These are phyloP conservation scores for Chaetophractus vellerosus DNA, from an alignment of 2,797 vertebrate genomes.

Conservation along the genomic window DNA sequence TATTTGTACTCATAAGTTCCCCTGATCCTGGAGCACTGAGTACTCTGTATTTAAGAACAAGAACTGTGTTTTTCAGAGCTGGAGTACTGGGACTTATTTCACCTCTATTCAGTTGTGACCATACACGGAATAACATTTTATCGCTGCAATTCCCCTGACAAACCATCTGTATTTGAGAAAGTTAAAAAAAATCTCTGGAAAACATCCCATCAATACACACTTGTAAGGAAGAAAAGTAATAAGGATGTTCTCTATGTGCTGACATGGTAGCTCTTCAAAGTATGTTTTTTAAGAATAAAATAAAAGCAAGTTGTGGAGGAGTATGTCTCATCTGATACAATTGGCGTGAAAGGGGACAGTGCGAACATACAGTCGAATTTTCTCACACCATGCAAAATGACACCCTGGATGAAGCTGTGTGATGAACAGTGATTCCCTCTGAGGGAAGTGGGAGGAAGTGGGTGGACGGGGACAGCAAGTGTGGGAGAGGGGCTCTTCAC, in stretches of 20 bases:
- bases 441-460: not conserved
- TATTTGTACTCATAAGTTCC: not conserved
- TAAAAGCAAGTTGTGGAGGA: not conserved
- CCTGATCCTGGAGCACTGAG: not conserved
- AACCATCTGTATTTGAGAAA: not conserved
- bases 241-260: not conserved
- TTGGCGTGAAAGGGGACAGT: not conserved
- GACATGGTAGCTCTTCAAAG: not conserved
- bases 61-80: not conserved
- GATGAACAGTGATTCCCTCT: not conserved
- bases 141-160: not conserved
- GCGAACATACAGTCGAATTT: not conserved
- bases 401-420: not conserved
- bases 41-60: not conserved
- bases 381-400: not conserved
- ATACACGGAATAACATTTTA: not conserved
- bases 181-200: not conserved
- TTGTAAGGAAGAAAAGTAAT: not conserved
- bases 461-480: not conserved
- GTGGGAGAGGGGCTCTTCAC: not conserved
- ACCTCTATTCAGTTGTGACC: not conserved
- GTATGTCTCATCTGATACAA: not conserved
- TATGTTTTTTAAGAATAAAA: not conserved
- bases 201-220: not conserved
- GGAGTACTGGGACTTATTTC: not conserved